These are phyloP conservation scores for Deroplatys truncata DNA, from an alignment of 2,888 invertebrate species.

Conservation along the genomic window DNA sequence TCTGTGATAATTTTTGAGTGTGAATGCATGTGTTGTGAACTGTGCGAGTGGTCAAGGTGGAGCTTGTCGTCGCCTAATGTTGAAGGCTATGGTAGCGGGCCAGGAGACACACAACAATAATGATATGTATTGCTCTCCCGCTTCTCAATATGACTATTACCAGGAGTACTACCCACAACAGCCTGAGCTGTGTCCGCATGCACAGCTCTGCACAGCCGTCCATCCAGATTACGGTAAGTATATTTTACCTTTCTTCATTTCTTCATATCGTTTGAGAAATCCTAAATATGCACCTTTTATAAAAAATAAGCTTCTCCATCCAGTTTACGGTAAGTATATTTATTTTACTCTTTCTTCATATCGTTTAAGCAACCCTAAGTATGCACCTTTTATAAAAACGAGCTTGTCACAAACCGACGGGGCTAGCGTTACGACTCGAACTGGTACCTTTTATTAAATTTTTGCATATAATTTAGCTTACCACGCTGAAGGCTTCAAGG, in stretches of 20 bases:
- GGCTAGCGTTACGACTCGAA: too few species aligned
- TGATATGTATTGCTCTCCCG: conserved; percentile 34
- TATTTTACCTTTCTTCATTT: too few species aligned
- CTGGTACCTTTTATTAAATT: too few species aligned
- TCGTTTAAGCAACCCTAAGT: too few species aligned
- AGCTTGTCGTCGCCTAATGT: conserved; percentile 32
- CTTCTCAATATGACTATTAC: conserved; percentile 31
- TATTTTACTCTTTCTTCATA: too few species aligned
- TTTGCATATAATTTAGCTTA: too few species aligned
- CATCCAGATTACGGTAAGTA: conserved; percentile 70
- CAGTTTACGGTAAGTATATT: conserved; percentile 63
- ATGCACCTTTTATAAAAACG: too few species aligned
- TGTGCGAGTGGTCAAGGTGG: not conserved
- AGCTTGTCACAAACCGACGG: too few species aligned
- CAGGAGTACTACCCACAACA: conserved; percentile 31
- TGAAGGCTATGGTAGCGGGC: conserved; percentile 35
- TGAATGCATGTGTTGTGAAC: not conserved
- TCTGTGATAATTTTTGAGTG: not conserved
- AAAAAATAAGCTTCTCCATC: conserved; percentile 55
- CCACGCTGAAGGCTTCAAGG: too few species aligned
- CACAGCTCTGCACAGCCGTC: conserved; percentile 58
- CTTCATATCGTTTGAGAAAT: too few species aligned
- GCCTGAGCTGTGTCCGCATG: conserved; percentile 30
- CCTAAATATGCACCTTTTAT: too few species aligned
- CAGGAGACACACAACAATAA: conserved; percentile 31